Percentiles rank a stretch among this genome's conserved stretches.
phyloP scores from a whole-genome alignment of 2,797 vertebrate species.

The Aselliscus stoliczkanus region DNA sequence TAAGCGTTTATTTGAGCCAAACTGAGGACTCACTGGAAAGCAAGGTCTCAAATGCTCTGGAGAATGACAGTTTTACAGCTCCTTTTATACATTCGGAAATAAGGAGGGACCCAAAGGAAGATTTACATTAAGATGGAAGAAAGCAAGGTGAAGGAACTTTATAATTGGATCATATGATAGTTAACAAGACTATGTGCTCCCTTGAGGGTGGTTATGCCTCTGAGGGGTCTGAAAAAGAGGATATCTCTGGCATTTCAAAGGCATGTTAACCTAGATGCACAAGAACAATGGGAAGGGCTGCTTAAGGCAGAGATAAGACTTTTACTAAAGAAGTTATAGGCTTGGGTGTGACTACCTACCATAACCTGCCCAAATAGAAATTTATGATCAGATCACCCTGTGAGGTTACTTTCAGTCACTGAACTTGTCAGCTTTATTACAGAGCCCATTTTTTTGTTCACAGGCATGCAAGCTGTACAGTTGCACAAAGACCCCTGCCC shows the following conservation, averaged over 20 bases:
- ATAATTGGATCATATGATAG: neutral
- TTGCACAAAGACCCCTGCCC: neutral
- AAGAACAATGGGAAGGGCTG: neutral
- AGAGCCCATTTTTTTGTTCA: neutral
- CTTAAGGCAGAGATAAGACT: neutral
- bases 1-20: neutral
- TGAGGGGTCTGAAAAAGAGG: neutral
- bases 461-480: neutral
- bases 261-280: neutral
- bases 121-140: neutral
- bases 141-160: neutral
- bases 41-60: neutral
- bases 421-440: neutral
- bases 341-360: neutral
- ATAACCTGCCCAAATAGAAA: neutral
- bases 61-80: neutral
- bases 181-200: neutral
- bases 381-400: neutral
- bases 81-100: neutral
- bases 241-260: neutral
- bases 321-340: neutral
- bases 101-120: neutral
- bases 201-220: neutral
- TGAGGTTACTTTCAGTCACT: neutral
- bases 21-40: neutral